Evolutionary conservation across 2,888 invertebrate genomes (phyloP), one percentile per base, ranked within the genome.

Genomic region (Endomychus coccineus): DNA sequence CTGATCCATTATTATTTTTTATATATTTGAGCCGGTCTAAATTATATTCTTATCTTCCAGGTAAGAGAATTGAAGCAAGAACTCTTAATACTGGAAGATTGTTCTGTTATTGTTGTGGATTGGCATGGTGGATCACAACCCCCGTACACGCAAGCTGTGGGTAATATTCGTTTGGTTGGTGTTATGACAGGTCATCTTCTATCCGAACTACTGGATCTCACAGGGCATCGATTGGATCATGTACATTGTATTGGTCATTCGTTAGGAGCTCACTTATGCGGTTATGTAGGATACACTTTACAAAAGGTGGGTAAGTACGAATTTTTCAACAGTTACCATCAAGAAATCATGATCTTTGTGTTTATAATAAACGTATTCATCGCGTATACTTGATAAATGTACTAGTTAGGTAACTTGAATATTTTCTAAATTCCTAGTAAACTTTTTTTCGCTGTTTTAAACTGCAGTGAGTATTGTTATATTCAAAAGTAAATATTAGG

Each of bases 121-220:
- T 92, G 91, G 92, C 77, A 83, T 40, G 77, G 77, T 3, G 92
- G 90, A 0, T 83, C 90, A 0, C 80, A 79, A 43, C 89, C 90
- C 0, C 89, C 90, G 0, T 95, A 94, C 59, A 82, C 85, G 0
- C 90, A 92, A 63, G 92, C 95, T 0, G 90, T 88, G 2, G 90
- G 91, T 1, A 94, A 94, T 58, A 88, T 87, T 12, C 71, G 92
- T 32, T 70, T 94, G 9, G 80, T 92, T 1, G 92, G 89, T 0
- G 80, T 80, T 0, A 84, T 91, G 65, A 78, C 86, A 0, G 88
- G 87, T 0, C 78, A 86, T 61, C 67, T 92, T 13, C 68, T 67
- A 6, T 58, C 60, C 1, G 70, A 71, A 42, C 48, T 71, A 14
- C 61, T 69, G 9, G 55, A 63, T 32, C 48, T 62, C 37, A 68